phyloP scores from a whole-genome alignment of 2,113 vertebrate species.

The Empidonax traillii region DNA sequence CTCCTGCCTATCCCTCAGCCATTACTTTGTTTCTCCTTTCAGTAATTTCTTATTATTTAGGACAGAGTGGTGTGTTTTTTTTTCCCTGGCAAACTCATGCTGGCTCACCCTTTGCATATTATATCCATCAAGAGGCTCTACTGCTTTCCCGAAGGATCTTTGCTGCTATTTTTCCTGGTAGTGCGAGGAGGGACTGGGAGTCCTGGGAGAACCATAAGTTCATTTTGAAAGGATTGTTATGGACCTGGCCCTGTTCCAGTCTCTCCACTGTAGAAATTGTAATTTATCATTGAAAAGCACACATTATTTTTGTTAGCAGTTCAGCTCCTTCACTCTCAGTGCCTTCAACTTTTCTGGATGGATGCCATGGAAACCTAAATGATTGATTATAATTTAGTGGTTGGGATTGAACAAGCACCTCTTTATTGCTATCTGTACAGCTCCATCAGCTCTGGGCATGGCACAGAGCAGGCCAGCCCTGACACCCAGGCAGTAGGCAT shows the following conservation, averaged over 20 bases:
- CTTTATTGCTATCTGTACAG: background rate
- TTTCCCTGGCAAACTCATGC: background rate
- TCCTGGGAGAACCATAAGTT: conserved; percentile 36
- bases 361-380: conserved; percentile 21
- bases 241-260: conserved; percentile 38
- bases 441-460: background rate
- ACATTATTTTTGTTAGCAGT: conserved; percentile 19
- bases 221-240: conserved; percentile 37
- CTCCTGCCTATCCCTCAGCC: background rate
- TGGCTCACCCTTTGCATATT: background rate
- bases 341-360: conserved; percentile 16
- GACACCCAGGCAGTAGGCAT: rapidly evolving
- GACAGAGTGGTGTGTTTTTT: background rate
- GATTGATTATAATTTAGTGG: background rate
- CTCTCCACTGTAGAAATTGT: background rate
- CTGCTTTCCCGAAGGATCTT: conserved; percentile 5
- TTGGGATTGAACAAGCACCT: background rate
- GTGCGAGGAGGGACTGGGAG: background rate
- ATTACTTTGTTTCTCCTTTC: conserved; percentile 17
- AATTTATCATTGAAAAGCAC: conserved; percentile 26
- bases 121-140: background rate
- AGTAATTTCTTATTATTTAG: conserved; percentile 37
- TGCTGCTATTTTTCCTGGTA: conserved; percentile 46
- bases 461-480: background rate
- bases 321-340: background rate